Percentiles rank a stretch among this genome's conserved stretches.
phyloP scores from a whole-genome alignment of 2,888 invertebrate genomes.

The Tuberolachnus salignus region DNA sequence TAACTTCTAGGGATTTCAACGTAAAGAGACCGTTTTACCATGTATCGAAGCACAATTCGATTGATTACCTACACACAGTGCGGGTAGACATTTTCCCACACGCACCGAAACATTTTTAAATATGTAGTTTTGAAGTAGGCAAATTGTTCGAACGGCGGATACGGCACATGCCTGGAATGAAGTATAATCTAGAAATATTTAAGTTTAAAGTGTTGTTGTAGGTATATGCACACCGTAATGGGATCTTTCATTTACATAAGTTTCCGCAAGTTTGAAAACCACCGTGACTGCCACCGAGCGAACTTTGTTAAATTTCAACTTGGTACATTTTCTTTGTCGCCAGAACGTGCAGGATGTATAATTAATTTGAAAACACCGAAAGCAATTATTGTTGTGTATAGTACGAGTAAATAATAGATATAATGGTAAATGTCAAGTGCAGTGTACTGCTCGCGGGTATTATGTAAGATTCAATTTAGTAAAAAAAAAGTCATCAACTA shows the following conservation, averaged over 20 bases:
- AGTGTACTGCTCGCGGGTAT: too few species aligned
- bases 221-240: background rate
- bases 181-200: background rate
- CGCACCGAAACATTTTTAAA: too few species aligned
- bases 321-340: background rate
- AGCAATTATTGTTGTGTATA: background rate
- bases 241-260: background rate
- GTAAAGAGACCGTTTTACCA: too few species aligned
- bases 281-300: background rate
- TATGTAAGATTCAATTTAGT: too few species aligned
- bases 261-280: background rate
- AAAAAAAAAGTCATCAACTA: background rate
- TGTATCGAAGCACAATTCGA: too few species aligned
- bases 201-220: background rate
- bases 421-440: background rate
- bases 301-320: slow-evolving; percentile 24
- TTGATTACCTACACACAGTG: too few species aligned
- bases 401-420: too few species aligned
- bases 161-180: background rate
- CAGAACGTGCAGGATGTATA: slow-evolving; percentile 10
- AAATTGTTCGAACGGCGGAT: background rate
- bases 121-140: background rate
- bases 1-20: too few species aligned
- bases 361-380: background rate
- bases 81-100: too few species aligned